Evolutionary conservation across 2,113 vertebrate genomes (phyloP).

Genomic region (Halichoeres trimaculatus): DNA sequence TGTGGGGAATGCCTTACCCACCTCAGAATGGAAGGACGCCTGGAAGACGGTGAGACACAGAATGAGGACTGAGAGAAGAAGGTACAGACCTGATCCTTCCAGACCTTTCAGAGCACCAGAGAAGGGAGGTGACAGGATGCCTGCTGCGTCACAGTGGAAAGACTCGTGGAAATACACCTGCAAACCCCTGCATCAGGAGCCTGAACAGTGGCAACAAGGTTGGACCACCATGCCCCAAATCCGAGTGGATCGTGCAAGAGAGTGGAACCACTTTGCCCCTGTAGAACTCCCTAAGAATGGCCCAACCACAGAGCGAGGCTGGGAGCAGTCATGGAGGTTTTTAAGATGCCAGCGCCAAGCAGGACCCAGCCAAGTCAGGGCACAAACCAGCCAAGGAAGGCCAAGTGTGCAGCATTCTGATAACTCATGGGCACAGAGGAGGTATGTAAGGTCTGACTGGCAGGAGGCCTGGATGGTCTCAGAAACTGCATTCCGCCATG

Average conservation of each 20-base stretch:
- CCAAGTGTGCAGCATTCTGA: not conserved
- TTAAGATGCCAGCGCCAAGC: slow-evolving; percentile 30
- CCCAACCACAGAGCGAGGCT: slow-evolving; percentile 26
- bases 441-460: slow-evolving; percentile 54
- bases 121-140: slow-evolving; percentile 13
- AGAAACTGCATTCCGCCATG: slow-evolving; percentile 52
- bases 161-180: slow-evolving; percentile 58
- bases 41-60: slow-evolving; percentile 67
- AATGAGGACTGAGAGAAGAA: slow-evolving; percentile 41
- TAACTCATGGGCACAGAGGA: not conserved
- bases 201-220: slow-evolving; percentile 60
- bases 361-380: not conserved
- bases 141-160: slow-evolving; percentile 48
- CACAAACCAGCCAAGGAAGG: not conserved
- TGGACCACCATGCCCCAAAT: slow-evolving; percentile 50
- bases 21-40: slow-evolving; percentile 64
- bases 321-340: slow-evolving; percentile 68
- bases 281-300: slow-evolving; percentile 50
- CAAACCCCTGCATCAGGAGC: slow-evolving; percentile 45
- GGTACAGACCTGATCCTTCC: slow-evolving; percentile 21
- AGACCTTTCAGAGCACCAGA: slow-evolving; percentile 24
- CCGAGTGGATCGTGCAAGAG: slow-evolving; percentile 3
- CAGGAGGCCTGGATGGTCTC: slow-evolving; percentile 63
- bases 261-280: slow-evolving; percentile 34
- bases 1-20: not conserved